Percentiles rank a stretch among this genome's conserved stretches.
Conservation (phyloP, 2,797 vertebrate genomes). For the Neomorphus geoffroyi region DNA sequence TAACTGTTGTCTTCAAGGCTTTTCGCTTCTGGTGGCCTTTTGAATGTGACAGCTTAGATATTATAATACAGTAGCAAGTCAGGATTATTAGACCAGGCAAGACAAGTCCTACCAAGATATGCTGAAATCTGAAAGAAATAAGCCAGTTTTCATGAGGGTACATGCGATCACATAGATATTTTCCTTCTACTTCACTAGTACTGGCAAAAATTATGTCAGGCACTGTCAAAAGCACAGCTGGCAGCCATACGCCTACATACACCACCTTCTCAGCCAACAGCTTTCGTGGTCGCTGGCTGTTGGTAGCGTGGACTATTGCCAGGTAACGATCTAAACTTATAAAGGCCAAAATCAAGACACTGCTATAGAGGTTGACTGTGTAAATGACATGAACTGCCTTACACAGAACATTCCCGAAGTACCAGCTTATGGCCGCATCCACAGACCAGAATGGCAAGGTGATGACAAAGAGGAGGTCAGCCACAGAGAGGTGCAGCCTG, state of each 20-base stretch:
- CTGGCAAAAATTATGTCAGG: conserved; percentile 92
- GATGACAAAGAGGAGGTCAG: conserved; percentile 93
- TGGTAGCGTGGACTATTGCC: conserved; percentile 94
- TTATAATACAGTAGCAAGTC: conserved; percentile 95
- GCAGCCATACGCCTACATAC: conserved; percentile 93
- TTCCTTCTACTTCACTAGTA: conserved; percentile 60
- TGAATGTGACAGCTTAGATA: conserved; percentile 88
- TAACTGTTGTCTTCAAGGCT: conserved; percentile 94
- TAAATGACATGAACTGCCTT: conserved; percentile 94
- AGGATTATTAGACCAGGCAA: conserved; percentile 94
- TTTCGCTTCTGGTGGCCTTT: conserved; percentile 94
- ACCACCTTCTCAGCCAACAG: conserved; percentile 89
- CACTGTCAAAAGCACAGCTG: conserved; percentile 88
- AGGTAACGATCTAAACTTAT: conserved; percentile 96
- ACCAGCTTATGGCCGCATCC: conserved; percentile 88
- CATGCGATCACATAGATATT: conserved; percentile 84
- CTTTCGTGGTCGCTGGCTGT: conserved; percentile 88
- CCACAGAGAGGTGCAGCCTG: conserved; percentile 93
- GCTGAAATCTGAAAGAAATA: conserved; percentile 89
- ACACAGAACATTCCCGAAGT: conserved; percentile 89
- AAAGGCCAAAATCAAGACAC: conserved; percentile 95
- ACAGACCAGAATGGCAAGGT: conserved; percentile 97
- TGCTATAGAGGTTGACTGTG: conserved; percentile 96
- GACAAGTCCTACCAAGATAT: conserved; percentile 92
- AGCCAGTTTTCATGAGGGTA: conserved; percentile 86